These are phyloP conservation scores for Tiliacea citrago DNA, from an alignment of 2,888 invertebrate genomes.

Conservation along the genomic window DNA sequence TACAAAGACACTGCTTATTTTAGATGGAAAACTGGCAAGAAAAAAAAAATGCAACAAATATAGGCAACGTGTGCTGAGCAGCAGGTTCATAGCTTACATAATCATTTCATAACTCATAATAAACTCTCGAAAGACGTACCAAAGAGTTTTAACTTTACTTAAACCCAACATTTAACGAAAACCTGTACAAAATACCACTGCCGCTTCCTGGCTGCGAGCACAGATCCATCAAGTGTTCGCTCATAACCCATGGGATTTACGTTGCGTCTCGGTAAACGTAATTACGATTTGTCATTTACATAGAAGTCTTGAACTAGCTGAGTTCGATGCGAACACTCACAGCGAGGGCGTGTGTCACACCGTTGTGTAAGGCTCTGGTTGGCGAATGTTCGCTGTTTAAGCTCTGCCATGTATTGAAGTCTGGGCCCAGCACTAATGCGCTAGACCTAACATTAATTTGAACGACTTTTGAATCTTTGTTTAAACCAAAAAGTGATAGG, in stretches of 20 bases:
- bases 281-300: slow-evolving; percentile 76
- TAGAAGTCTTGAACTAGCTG: slow-evolving; percentile 68
- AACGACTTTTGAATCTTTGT: too few species aligned
- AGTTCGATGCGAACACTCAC: slow-evolving; percentile 57
- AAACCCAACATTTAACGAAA: slow-evolving; percentile 6
- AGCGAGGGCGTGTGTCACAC: slow-evolving; percentile 47
- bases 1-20: background rate
- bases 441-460: too few species aligned
- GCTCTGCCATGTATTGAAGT: too few species aligned
- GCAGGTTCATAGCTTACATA: background rate
- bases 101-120: background rate
- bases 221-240: slow-evolving; percentile 49
- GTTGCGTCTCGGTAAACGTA: slow-evolving; percentile 58
- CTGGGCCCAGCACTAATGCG: too few species aligned
- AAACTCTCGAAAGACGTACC: slow-evolving; percentile 2
- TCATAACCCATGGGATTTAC: slow-evolving; percentile 56
- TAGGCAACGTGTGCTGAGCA: background rate
- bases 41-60: too few species aligned
- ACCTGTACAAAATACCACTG: slow-evolving; percentile 8
- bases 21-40: background rate
- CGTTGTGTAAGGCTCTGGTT: slow-evolving; percentile 31
- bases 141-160: slow-evolving; percentile 12
- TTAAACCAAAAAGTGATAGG: too few species aligned
- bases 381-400: slow-evolving; percentile 18
- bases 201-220: slow-evolving; percentile 43